Percentiles rank a stretch among this genome's conserved stretches.
Conservation (phyloP, 92 coral and sea anemone species). For the Galaxea fascicularis region DNA sequence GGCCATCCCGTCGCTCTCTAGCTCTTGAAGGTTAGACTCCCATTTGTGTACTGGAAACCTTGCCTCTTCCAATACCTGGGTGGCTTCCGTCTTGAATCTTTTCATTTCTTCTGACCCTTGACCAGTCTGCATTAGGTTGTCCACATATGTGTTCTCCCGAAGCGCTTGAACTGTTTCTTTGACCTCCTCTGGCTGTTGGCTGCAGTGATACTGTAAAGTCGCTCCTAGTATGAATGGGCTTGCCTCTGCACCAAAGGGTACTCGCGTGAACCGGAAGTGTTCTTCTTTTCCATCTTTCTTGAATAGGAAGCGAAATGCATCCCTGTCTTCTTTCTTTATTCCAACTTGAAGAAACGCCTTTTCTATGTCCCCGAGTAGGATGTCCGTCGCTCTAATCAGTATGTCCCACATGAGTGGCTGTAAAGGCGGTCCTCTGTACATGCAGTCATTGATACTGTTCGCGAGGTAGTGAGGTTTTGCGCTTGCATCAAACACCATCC, state of each 20-base stretch:
- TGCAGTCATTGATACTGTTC: slow-evolving; percentile 69
- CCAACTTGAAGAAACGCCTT: slow-evolving; percentile 72
- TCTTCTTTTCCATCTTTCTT: slow-evolving; percentile 50
- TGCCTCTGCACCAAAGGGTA: slow-evolving; percentile 71
- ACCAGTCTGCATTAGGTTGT: slow-evolving; percentile 49
- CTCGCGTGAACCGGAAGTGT: slow-evolving; percentile 68
- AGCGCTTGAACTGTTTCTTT: slow-evolving; percentile 22
- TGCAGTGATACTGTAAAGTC: slow-evolving; percentile 47
- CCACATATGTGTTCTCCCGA: slow-evolving; percentile 56
- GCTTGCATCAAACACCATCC: slow-evolving; percentile 74
- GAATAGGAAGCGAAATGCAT: slow-evolving; percentile 67
- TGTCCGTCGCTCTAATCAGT: slow-evolving; percentile 52
- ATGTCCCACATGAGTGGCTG: slow-evolving; percentile 75
- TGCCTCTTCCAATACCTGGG: slow-evolving; percentile 15
- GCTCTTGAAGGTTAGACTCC: slow-evolving; percentile 37
- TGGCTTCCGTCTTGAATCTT: slow-evolving; percentile 33
- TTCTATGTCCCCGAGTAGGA: slow-evolving; percentile 59
- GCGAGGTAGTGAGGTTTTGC: slow-evolving; percentile 64
- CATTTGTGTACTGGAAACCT: slow-evolving; percentile 58
- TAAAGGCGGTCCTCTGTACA: slow-evolving; percentile 63
- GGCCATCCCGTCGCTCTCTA: slow-evolving; percentile 20
- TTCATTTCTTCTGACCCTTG: slow-evolving; percentile 9
- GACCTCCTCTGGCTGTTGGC: slow-evolving; percentile 32
- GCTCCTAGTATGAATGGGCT: slow-evolving; percentile 64
- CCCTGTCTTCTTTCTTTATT: slow-evolving; percentile 54